Evolutionary conservation across 2,113 vertebrate species (phyloP).

Genomic region (Gadus chalcogrammus): DNA sequence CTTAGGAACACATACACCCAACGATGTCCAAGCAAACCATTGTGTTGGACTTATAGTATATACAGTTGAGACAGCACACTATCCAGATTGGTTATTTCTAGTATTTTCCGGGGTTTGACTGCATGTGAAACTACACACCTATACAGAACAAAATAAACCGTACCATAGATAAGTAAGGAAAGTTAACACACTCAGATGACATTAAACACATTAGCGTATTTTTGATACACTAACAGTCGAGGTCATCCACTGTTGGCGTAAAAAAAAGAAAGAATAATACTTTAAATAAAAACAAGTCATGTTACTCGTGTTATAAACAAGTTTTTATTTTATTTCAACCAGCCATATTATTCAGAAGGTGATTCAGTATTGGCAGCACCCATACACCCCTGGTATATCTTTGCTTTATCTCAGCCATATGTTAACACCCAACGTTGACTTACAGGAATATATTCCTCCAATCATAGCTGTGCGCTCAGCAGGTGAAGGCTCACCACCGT

Average conservation of each 20-base stretch:
- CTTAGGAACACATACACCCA: slow-evolving; percentile 48
- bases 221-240: slow-evolving; percentile 46
- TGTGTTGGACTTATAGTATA: slow-evolving; percentile 60
- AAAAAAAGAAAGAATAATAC: slow-evolving; percentile 52
- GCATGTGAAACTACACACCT: slow-evolving; percentile 85
- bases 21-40: slow-evolving; percentile 46
- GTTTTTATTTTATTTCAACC: slow-evolving; percentile 40
- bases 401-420: slow-evolving; percentile 47
- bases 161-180: slow-evolving; percentile 57
- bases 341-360: slow-evolving; percentile 32
- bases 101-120: slow-evolving; percentile 86
- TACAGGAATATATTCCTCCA: slow-evolving; percentile 74
- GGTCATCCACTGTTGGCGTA: slow-evolving; percentile 48
- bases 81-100: slow-evolving; percentile 54
- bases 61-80: slow-evolving; percentile 48
- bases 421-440: slow-evolving; percentile 54
- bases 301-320: slow-evolving; percentile 51
- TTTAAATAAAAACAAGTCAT: slow-evolving; percentile 56
- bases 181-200: slow-evolving; percentile 77
- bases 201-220: slow-evolving; percentile 59
- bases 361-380: slow-evolving; percentile 49
- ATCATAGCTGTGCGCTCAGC: slow-evolving; percentile 88
- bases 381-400: slow-evolving; percentile 59
- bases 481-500: slow-evolving; percentile 77
- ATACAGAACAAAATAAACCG: slow-evolving; percentile 65